These are phyloP conservation scores for Auanema freiburgensis DNA, from an alignment of 2,888 invertebrate species.

Conservation along the genomic window DNA sequence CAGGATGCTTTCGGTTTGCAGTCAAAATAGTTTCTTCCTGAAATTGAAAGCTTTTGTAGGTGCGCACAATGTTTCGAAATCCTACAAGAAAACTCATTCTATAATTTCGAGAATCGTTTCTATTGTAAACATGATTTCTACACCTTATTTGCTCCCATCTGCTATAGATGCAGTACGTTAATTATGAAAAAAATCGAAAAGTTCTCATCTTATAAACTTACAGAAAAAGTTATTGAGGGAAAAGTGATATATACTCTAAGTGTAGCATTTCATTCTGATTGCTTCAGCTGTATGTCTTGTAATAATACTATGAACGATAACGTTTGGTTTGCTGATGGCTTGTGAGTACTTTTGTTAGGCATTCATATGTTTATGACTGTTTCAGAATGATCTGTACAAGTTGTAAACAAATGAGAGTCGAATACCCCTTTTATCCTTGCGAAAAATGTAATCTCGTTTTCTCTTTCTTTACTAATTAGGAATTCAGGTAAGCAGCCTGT, in stretches of 20 bases:
- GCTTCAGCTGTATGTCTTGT: constrained; percentile 39
- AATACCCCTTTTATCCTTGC: neutral
- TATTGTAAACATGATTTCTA: constrained; percentile 46
- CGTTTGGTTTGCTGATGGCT: constrained; percentile 22
- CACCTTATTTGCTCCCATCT: constrained; percentile 41
- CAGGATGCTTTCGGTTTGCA: too few relatives aligned
- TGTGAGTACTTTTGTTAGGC: neutral
- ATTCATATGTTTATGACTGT: neutral
- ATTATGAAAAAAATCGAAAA: too few relatives aligned
- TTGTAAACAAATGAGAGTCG: neutral
- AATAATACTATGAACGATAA: constrained; percentile 20
- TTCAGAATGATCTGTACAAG: neutral
- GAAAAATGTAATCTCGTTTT: neutral
- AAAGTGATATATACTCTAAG: constrained; percentile 32
- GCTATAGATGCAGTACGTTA: constrained; percentile 39
- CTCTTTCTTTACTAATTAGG: neutral
- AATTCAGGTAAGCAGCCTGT: constrained; percentile 35
- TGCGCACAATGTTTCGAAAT: constrained; percentile 98
- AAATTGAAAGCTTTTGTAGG: constrained; percentile 67
- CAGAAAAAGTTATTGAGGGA: constrained; percentile 33
- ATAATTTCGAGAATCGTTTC: constrained; percentile 85
- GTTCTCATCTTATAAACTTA: neutral
- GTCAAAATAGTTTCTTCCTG: constrained; percentile 1
- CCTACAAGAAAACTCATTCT: constrained; percentile 94
- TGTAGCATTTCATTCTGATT: constrained; percentile 32